Conservation (phyloP, 2,797 vertebrate species). For the Melanotaenia pygmaea region DNA sequence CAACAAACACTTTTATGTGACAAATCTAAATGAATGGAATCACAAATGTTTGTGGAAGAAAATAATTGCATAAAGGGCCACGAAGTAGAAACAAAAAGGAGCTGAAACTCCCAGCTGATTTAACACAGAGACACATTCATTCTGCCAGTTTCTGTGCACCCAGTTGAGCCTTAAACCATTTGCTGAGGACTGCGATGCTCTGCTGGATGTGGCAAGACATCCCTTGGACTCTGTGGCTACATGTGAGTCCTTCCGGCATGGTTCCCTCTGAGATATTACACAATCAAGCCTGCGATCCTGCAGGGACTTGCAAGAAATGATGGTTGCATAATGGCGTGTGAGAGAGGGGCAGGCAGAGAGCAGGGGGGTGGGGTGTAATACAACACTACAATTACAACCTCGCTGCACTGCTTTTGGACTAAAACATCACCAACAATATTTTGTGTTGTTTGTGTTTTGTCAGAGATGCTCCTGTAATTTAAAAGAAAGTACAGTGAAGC, state of each 20-base stretch:
- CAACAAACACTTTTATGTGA: neutral
- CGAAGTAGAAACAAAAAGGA: constrained; percentile 5
- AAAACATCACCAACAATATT: neutral
- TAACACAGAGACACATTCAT: constrained; percentile 24
- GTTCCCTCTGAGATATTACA: constrained; percentile 61
- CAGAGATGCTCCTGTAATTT: constrained; percentile 18
- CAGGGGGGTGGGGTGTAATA: constrained; percentile 1
- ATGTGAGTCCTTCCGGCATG: constrained; percentile 36
- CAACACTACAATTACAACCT: constrained; percentile 49
- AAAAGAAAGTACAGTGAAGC: neutral
- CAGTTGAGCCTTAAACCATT: constrained; percentile 2
- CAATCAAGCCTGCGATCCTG: constrained; percentile 66
- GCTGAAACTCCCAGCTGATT: constrained; percentile 11
- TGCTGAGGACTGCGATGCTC: neutral
- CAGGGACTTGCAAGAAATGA: constrained; percentile 65
- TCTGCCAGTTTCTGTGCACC: neutral
- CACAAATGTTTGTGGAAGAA: neutral
- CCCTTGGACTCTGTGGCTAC: constrained; percentile 9
- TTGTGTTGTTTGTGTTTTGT: constrained; percentile 12
- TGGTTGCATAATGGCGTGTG: constrained; percentile 64
- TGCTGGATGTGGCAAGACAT: neutral
- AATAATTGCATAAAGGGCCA: constrained; percentile 7
- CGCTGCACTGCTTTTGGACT: constrained; percentile 18
- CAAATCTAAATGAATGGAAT: neutral
- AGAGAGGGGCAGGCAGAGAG: constrained; percentile 24